phyloP scores from a whole-genome alignment of 2,797 vertebrate genomes.

The Helostoma temminkii region DNA sequence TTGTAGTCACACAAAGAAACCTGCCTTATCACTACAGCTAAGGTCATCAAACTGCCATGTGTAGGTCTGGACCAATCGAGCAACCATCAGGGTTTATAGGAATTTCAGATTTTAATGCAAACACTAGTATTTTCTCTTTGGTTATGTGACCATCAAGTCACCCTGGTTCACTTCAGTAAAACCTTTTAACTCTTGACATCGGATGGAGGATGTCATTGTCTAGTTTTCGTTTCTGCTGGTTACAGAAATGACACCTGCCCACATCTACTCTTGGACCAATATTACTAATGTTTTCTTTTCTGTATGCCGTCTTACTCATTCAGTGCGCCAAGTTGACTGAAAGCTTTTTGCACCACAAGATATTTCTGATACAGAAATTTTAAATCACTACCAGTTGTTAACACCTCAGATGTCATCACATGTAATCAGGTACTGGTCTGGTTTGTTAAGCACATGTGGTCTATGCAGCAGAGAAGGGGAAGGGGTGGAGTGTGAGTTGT shows the following conservation, averaged over 20 bases:
- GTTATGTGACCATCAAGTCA: not conserved
- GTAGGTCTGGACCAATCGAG: constrained; percentile 55
- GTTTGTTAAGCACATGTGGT: constrained; percentile 56
- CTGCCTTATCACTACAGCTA: constrained; percentile 71
- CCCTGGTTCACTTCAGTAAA: constrained; percentile 10
- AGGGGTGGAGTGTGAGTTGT: constrained; percentile 29
- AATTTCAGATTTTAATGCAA: constrained; percentile 52
- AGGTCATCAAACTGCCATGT: constrained; percentile 65
- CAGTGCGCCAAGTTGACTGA: constrained; percentile 33
- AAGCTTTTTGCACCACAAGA: constrained; percentile 15
- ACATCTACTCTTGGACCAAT: constrained; percentile 70
- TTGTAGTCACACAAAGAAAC: constrained; percentile 44
- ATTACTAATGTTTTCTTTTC: constrained; percentile 28
- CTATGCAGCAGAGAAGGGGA: constrained; percentile 62
- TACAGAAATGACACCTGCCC: constrained; percentile 75
- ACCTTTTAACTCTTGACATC: constrained; percentile 21
- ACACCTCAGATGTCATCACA: constrained; percentile 27
- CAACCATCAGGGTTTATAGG: constrained; percentile 30
- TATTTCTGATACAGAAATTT: constrained; percentile 54
- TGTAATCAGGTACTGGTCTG: constrained; percentile 23
- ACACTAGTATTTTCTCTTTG: constrained; percentile 45
- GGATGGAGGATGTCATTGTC: constrained; percentile 17
- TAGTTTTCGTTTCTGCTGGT: constrained; percentile 81
- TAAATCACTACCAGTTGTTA: constrained; percentile 45
- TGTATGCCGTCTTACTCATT: constrained; percentile 33